Evolutionary conservation across 2,888 invertebrate species (phyloP).

Genomic region (Venusia cambrica): DNA sequence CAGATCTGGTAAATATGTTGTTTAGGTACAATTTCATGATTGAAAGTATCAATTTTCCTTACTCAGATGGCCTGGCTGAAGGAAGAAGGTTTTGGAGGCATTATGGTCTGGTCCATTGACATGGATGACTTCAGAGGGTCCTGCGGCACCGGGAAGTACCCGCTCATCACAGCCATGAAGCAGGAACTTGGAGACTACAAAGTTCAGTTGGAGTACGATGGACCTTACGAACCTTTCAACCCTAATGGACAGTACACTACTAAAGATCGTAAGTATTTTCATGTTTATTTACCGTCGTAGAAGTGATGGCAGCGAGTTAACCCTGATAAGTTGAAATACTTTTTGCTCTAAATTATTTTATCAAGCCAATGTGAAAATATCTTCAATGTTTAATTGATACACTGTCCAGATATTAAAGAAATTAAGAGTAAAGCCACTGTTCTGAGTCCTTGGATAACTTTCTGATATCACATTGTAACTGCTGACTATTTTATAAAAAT

Average conservation of each 20-base stretch:
- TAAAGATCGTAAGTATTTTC: slow-evolving; percentile 89
- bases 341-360: too few relatives aligned
- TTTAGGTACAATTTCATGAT: neutral
- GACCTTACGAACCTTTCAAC: slow-evolving; percentile 89
- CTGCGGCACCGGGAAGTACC: slow-evolving; percentile 95
- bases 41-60: slow-evolving; percentile 18
- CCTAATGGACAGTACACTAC: slow-evolving; percentile 90
- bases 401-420: too few relatives aligned
- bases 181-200: slow-evolving; percentile 92
- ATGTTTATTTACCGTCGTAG: too few relatives aligned
- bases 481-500: too few relatives aligned
- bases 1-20: too few relatives aligned
- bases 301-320: too few relatives aligned
- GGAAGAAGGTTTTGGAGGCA: slow-evolving; percentile 96
- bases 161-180: slow-evolving; percentile 92
- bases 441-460: too few relatives aligned
- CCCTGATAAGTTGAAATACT: too few relatives aligned
- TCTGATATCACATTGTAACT: too few relatives aligned
- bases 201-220: slow-evolving; percentile 91
- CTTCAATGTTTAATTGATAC: too few relatives aligned
- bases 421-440: too few relatives aligned
- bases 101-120: slow-evolving; percentile 98
- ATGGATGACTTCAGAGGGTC: slow-evolving; percentile 97
- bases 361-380: too few relatives aligned
- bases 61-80: slow-evolving; percentile 96